Evolutionary conservation across 1,140 invertebrate genomes (phyloP), one percentile per base, ranked within the genome.

Genomic region (Pantala flavescens): DNA sequence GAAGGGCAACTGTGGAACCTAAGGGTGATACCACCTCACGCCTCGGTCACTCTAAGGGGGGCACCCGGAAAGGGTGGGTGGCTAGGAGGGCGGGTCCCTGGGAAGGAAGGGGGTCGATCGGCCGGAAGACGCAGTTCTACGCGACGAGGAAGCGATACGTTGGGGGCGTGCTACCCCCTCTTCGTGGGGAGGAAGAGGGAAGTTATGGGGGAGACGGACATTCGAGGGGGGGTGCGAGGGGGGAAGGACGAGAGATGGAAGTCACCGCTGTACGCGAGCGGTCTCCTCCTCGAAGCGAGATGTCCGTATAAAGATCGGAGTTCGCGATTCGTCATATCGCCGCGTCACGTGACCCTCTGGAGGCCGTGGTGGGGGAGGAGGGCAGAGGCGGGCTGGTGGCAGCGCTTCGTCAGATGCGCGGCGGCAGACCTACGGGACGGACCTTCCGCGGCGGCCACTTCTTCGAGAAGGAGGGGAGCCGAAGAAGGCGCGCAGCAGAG

Each of bases 311-410:
- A 63, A 63, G 49, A 63, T 63, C 49, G 49, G 49, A 63, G 16
- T 63, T 63, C 49, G 49, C 49, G 49, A 63, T 63, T 63, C 49
- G 49, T 63, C 49, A 63, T 63, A 63, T 63, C n/a, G 49, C 49
- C 16, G 49, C 16, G 49, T 63, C 49, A 63, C 49, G 49, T 63
- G 49, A 21, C 49, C 49, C 14, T 36, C 28, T 9, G 28, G 28
- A 36, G 28, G 3, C 28, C 28, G 28, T 36, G 16, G 49, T 19
- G 49, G 14, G 49, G n/a, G 49, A 21, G 49, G 49, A 63, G 49
- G 49, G 49, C 14, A 21, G 49, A 21, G 49, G 49, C n/a, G 49
- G 49, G 49, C 49, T 21, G 49, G 16, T 21, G 49, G 49, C 16
- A 63, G 49, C 49, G 49, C 49, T 21, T 12, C 49, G 49, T 21